phyloP scores from a whole-genome alignment of 2,888 invertebrate species.

The Brachylomia viminalis region DNA sequence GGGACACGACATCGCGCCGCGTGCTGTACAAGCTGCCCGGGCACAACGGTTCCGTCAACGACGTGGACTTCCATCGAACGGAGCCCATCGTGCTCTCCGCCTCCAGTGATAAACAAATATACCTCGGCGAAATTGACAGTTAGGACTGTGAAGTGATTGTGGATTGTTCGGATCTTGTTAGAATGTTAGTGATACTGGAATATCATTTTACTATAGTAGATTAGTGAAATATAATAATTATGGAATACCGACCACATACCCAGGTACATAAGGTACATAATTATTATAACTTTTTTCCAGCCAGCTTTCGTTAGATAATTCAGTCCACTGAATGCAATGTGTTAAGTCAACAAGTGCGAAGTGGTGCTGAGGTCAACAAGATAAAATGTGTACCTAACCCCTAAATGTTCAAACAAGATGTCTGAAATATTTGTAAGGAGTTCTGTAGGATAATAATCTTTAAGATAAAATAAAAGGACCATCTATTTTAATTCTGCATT shows the following conservation, averaged over 20 bases:
- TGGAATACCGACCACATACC: background rate
- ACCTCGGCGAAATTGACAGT: constrained; percentile 97
- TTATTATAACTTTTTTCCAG: background rate
- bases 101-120: constrained; percentile 98
- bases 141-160: constrained; percentile 47
- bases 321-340: constrained; percentile 1
- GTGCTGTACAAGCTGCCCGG: constrained; percentile 99
- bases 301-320: background rate
- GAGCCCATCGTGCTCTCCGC: constrained; percentile 98
- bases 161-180: constrained; percentile 11
- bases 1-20: constrained; percentile 98
- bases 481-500: background rate
- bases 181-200: constrained; percentile 1
- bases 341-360: background rate
- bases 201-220: background rate
- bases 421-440: constrained; percentile 23
- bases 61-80: constrained; percentile 97
- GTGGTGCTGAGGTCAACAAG: too few species aligned
- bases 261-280: too few species aligned
- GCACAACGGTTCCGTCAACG: constrained; percentile 99
- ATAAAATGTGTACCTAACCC: too few species aligned
- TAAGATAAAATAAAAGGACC: constrained; percentile 35
- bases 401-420: constrained; percentile 7
- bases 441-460: background rate
- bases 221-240: background rate